Conservation (phyloP, 1,140 invertebrate genomes). For the Drosophila santomea region DNA sequence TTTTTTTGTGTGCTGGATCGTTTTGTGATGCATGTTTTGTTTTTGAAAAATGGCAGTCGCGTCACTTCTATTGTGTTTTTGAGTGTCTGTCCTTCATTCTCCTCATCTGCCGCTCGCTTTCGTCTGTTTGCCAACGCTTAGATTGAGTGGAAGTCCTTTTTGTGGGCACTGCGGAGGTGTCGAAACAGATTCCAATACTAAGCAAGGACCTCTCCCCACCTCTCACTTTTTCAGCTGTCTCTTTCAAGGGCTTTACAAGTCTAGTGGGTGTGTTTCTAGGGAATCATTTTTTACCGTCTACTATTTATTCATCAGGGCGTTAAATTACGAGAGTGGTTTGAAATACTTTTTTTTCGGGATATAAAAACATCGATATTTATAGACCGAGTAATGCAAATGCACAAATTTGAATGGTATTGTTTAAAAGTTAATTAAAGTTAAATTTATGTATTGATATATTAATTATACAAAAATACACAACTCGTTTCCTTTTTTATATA, state of each 20-base stretch:
- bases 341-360: too few species aligned
- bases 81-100: constrained; percentile 60
- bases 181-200: constrained; percentile 33
- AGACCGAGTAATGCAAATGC: background rate
- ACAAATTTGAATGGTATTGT: too few species aligned
- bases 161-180: constrained; percentile 55
- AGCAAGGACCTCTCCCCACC: constrained; percentile 6
- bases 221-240: constrained; percentile 5
- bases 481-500: background rate
- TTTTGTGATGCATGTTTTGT: constrained; percentile 72
- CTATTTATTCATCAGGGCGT: constrained; percentile 46
- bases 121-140: constrained; percentile 72
- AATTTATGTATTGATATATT: too few species aligned
- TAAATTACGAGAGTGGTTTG: constrained; percentile 10
- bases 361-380: constrained; percentile 6
- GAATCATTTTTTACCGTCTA: constrained; percentile 8
- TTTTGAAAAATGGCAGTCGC: constrained; percentile 81
- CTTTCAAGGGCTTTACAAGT: constrained; percentile 12
- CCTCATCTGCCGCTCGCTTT: constrained; percentile 32
- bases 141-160: constrained; percentile 71
- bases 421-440: too few species aligned
- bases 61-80: constrained; percentile 80
- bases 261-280: constrained; percentile 7
- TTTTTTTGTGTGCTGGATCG: constrained; percentile 45
- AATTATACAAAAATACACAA: too few species aligned